Base-by-base conservation (phyloP, 2,797 vertebrate species). In the Myiotriccus ornatus region DNA sequence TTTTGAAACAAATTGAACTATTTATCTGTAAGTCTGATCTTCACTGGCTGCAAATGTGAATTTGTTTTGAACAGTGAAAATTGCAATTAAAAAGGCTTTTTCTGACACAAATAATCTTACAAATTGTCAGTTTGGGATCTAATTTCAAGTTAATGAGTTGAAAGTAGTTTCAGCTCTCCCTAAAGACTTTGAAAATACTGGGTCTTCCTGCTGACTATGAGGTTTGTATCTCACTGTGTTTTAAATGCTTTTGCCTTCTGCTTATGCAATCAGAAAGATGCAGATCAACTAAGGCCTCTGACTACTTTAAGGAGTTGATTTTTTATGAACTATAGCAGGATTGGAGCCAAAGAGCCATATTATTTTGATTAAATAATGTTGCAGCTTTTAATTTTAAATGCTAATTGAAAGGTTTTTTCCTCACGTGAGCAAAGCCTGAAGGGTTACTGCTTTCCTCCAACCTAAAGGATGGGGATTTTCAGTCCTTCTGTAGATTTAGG, bases 301-400 rank as follows among this genome's bases (percentile, higher is more conserved):
- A 39, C 60, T 89, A 16, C 37, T 91, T 89, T 34, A 60, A 52
- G 81, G 63, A 59, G 65, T 82, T 34, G 34, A 60, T 41, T 84
- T 89, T 39, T 41, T 70, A 63, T 34, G 28, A 84, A 80, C 37
- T 60, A 10, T 64, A 75, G 53, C 0, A 0, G 12, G 69, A 86
- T 25, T 44, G 30, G 56, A 91, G 79, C 74, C 83, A 93, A 91
- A 64, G 55, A 87, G 28, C 84, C 46, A 8, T n/a, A 49, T 89
- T 79, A 76, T 47, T 94, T 89, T 93, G 88, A 93, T 95, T 82
- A 90, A 94, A 86, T 78, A 84, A 78, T 91, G 22, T 60, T 87
- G 41, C 64, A 85, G 71, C 87, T 93, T 93, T 96, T 92, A 94
- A 94, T 95, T 94, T 86, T 24, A 53, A 63, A 83, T 43, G 62